Conservation (phyloP, 1,140 invertebrate genomes). For the Zaprionus camerounensis region DNA sequence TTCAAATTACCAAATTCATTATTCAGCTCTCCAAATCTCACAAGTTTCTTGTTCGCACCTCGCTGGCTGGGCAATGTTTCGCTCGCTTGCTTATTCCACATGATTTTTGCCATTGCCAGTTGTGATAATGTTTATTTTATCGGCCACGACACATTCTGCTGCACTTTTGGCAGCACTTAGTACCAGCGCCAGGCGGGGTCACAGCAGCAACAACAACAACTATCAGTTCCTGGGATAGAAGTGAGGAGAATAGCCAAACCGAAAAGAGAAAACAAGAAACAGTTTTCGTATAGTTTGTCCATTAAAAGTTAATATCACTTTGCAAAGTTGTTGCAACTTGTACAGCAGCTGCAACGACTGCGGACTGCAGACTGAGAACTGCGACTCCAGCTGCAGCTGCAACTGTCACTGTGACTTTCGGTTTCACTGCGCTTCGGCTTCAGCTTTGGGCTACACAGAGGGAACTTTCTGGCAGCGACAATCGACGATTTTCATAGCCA, state of each 20-base stretch:
- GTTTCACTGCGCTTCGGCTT: constrained; percentile 50
- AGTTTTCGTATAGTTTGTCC: constrained; percentile 79
- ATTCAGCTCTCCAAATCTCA: neutral
- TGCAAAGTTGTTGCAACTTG: constrained; percentile 67
- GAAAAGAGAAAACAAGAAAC: constrained; percentile 43
- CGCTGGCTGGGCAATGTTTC: constrained; percentile 44
- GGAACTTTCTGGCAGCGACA: constrained; percentile 72
- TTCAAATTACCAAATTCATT: neutral
- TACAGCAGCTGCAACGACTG: constrained; percentile 19
- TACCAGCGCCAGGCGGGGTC: constrained; percentile 66
- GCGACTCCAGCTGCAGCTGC: constrained; percentile 45
- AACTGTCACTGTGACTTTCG: constrained; percentile 55
- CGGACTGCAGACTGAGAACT: constrained; percentile 10
- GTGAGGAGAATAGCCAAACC: constrained; percentile 12
- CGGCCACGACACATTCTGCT: constrained; percentile 82
- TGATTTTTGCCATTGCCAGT: constrained; percentile 81
- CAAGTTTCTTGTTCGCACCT: constrained; percentile 44
- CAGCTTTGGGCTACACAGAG: constrained; percentile 4
- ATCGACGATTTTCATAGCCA: constrained; percentile 81
- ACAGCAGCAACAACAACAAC: constrained; percentile 17
- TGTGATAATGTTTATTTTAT: constrained; percentile 83
- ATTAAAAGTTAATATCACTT: constrained; percentile 83
- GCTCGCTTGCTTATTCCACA: constrained; percentile 73
- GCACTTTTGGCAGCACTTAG: constrained; percentile 82
- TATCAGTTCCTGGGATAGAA: neutral